Conservation (phyloP, 1,140 invertebrate genomes). For the Lutraria rhynchaena region DNA sequence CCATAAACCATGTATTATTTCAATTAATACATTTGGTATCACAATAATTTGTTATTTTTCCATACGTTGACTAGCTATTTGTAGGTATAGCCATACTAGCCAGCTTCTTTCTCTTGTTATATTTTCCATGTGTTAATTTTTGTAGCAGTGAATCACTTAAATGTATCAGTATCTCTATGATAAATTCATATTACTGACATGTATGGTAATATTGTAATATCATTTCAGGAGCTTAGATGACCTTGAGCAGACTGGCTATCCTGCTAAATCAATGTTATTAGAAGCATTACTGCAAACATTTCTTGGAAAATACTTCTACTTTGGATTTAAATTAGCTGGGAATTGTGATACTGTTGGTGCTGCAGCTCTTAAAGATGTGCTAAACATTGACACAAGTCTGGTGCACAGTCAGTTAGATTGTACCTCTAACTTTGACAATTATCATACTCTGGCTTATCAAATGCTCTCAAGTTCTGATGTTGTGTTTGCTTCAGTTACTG, state of each 20-base stretch:
- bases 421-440: conserved; percentile 33
- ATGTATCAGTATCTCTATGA: no score
- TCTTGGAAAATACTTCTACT: conserved; percentile 56
- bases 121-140: no score
- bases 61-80: no score
- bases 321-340: conserved; percentile 46
- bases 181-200: no score
- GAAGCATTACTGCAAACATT: conserved; percentile 46
- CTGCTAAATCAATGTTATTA: conserved; percentile 28
- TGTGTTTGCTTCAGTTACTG: conserved; percentile 43
- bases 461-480: conserved; percentile 34
- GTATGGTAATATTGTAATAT: no score
- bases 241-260: conserved; percentile 44
- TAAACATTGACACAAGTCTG: conserved; percentile 12
- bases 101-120: no score
- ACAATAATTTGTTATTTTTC: no score
- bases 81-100: no score
- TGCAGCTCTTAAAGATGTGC: conserved; percentile 20
- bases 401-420: conserved; percentile 25
- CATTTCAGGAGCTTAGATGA: conserved; percentile 43
- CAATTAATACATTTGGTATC: no score
- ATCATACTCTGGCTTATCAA: conserved; percentile 45
- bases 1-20: no score
- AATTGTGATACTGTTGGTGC: neutral
- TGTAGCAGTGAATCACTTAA: no score